Evolutionary conservation across 2,888 invertebrate genomes (phyloP).

Genomic region (Cephus pygmeus): DNA sequence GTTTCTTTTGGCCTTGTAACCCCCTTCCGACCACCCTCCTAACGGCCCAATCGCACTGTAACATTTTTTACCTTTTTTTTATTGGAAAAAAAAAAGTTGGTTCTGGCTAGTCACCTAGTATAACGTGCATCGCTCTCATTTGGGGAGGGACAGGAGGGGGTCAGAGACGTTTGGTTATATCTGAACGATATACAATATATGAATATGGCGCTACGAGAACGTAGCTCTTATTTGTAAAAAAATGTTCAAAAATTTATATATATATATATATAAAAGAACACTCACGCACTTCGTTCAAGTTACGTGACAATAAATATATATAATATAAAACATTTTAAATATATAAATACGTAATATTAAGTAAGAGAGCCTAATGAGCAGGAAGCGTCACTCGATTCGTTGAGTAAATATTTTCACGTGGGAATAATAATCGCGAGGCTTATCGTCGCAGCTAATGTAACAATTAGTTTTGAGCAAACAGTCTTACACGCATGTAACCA

Average conservation of each 20-base stretch:
- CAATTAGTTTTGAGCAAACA: constrained; percentile 26
- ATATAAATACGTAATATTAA: constrained; percentile 2
- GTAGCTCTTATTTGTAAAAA: neutral
- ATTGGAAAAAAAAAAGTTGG: neutral
- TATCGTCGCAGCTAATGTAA: neutral
- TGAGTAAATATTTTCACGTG: neutral
- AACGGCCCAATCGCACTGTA: neutral
- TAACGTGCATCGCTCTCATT: neutral
- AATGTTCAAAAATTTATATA: neutral
- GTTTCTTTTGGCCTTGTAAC: neutral
- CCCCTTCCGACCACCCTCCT: neutral
- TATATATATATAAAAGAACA: neutral
- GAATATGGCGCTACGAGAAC: neutral
- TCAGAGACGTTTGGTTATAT: neutral
- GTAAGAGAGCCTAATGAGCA: neutral
- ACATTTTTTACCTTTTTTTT: neutral
- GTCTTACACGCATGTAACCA: neutral
- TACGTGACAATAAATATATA: neutral
- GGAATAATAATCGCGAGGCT: neutral
- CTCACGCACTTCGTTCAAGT: neutral
- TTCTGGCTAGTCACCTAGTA: neutral
- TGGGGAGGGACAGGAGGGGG: neutral
- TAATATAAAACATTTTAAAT: neutral
- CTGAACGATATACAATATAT: neutral
- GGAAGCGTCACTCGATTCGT: neutral